phyloP scores from a whole-genome alignment of 2,113 vertebrate species.

The Oceanites oceanicus region DNA sequence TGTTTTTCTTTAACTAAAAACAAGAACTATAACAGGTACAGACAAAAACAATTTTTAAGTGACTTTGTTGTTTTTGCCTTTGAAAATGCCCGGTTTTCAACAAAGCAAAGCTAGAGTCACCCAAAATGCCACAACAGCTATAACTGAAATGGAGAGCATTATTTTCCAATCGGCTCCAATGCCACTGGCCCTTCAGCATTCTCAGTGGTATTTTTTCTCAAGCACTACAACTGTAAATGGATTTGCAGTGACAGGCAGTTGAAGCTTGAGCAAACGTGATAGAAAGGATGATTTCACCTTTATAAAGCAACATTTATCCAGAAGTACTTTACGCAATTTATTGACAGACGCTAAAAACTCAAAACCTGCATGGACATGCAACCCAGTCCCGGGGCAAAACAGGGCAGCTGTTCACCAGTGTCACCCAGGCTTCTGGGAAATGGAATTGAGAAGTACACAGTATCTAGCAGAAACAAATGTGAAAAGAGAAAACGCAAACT shows the following conservation, averaged over 20 bases:
- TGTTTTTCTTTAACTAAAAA: neutral
- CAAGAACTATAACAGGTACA: neutral
- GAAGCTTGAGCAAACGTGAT: neutral
- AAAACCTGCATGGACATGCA: neutral
- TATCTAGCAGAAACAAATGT: fast-evolving
- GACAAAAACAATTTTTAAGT: neutral
- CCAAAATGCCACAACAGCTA: neutral
- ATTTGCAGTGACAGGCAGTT: neutral
- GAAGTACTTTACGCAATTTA: neutral
- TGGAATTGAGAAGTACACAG: fast-evolving
- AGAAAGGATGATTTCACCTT: neutral
- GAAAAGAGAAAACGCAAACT: neutral
- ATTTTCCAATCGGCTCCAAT: neutral
- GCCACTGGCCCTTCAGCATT: neutral
- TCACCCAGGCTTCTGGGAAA: neutral
- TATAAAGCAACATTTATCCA: neutral
- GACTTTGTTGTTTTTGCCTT: neutral
- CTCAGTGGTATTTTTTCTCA: neutral
- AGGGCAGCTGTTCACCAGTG: neutral
- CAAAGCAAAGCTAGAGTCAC: neutral
- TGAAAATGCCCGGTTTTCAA: fast-evolving
- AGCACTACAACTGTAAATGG: neutral
- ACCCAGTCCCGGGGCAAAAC: neutral
- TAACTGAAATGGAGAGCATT: neutral
- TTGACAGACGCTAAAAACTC: neutral